Conservation (phyloP, 2,113 vertebrate genomes). For the Tachysurus fulvidraco region DNA sequence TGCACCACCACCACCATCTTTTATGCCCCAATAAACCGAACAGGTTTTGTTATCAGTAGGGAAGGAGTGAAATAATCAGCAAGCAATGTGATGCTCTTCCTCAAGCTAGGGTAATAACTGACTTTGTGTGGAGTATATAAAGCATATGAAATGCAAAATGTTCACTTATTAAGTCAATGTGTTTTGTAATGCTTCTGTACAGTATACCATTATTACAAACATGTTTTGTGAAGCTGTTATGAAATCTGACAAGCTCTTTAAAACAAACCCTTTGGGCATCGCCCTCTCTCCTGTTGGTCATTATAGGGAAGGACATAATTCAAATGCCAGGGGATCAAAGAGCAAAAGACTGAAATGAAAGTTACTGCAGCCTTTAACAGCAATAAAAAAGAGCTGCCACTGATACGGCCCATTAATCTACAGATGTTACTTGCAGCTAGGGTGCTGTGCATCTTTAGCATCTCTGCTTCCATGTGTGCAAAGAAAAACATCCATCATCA, state of each 20-base stretch:
- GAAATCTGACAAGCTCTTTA: background rate
- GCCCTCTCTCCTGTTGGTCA: background rate
- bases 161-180: background rate
- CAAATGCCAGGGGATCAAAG: slow-evolving; percentile 13
- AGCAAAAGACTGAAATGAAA: background rate
- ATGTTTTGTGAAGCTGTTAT: background rate
- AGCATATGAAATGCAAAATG: background rate
- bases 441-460: background rate
- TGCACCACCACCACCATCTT: background rate
- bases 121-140: background rate
- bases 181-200: background rate
- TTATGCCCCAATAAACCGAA: slow-evolving; percentile 31
- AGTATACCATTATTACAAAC: background rate
- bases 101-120: background rate
- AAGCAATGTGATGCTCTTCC: background rate
- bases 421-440: background rate
- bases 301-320: background rate
- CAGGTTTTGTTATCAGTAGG: slow-evolving; percentile 26
- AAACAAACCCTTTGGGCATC: background rate
- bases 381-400: background rate
- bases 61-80: slow-evolving; percentile 12
- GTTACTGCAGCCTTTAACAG: background rate
- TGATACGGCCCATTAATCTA: slow-evolving; percentile 10
- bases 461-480: background rate
- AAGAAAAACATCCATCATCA: background rate